phyloP scores from a whole-genome alignment of 2,797 vertebrate genomes.

The Pseudochromis fuscus region DNA sequence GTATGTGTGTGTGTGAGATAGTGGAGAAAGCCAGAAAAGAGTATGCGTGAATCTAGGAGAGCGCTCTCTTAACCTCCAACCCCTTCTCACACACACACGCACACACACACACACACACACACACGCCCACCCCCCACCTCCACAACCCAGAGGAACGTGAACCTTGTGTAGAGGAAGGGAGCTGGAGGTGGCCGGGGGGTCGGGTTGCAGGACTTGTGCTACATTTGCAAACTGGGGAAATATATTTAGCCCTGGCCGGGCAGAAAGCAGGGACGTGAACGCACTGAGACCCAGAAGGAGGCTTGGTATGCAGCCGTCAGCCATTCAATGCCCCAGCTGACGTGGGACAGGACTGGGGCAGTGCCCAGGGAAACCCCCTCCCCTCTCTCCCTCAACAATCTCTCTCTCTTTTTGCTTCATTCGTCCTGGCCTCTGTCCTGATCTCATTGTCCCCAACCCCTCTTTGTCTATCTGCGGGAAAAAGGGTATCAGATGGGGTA shows the following conservation, averaged over 20 bases:
- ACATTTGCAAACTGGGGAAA: slow-evolving; percentile 89
- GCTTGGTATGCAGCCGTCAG: slow-evolving; percentile 86
- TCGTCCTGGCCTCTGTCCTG: slow-evolving; percentile 31
- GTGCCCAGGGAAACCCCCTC: slow-evolving; percentile 73
- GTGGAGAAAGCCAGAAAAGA: slow-evolving; percentile 69
- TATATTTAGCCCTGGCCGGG: slow-evolving; percentile 86
- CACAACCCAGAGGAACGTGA: slow-evolving; percentile 81
- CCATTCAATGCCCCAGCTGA: slow-evolving; percentile 79
- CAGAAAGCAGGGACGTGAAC: slow-evolving; percentile 81
- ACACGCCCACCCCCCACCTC: slow-evolving; percentile 49
- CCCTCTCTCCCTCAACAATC: too few relatives aligned
- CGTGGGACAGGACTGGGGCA: slow-evolving; percentile 69
- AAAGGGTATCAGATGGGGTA: slow-evolving; percentile 32
- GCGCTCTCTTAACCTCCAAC: slow-evolving; percentile 77
- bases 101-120: slow-evolving; percentile 36
- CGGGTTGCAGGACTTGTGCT: slow-evolving; percentile 90
- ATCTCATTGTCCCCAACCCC: slow-evolving; percentile 36
- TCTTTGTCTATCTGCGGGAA: slow-evolving; percentile 25
- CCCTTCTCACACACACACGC: slow-evolving; percentile 56
- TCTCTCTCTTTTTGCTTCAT: slow-evolving; percentile 27
- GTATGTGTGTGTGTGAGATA: slow-evolving; percentile 49
- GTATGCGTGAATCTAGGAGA: slow-evolving; percentile 71
- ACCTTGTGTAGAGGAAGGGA: slow-evolving; percentile 80
- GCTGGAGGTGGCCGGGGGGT: slow-evolving; percentile 69
- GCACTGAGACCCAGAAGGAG: slow-evolving; percentile 79